Conservation (phyloP, 2,888 invertebrate genomes). For the Galerucella nymphaeae region DNA sequence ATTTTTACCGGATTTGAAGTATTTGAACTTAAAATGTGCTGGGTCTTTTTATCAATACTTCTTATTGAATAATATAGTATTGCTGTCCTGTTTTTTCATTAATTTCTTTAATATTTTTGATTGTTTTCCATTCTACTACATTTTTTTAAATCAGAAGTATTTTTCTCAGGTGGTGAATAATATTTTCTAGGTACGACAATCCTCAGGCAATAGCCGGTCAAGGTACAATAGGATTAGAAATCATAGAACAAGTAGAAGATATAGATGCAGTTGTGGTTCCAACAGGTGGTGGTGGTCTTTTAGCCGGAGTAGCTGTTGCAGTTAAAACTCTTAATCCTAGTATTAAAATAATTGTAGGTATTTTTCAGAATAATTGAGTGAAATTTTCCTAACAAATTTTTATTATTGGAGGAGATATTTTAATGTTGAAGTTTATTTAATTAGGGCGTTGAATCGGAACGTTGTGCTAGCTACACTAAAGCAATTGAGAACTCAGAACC, state of each 20-base stretch:
- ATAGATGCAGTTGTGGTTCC: constrained; percentile 89
- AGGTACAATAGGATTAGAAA: constrained; percentile 93
- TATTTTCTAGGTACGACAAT: constrained; percentile 82
- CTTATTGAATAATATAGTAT: no score
- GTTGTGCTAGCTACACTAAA: constrained; percentile 85
- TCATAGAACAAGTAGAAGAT: constrained; percentile 88
- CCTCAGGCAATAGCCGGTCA: constrained; percentile 96
- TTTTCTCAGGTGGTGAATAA: no score
- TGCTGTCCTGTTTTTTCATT: no score
- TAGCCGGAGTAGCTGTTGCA: constrained; percentile 91
- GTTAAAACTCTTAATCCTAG: constrained; percentile 87
- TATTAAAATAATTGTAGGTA: constrained; percentile 85
- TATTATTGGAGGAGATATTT: no score
- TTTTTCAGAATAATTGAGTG: not conserved
- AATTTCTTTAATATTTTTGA: no score
- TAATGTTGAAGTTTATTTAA: not conserved
- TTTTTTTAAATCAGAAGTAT: no score
- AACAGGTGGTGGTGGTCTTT: constrained; percentile 92
- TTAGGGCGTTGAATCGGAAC: constrained; percentile 90
- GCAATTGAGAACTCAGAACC: constrained; percentile 71
- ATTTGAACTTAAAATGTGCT: no score
- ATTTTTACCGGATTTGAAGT: no score
- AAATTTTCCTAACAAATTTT: not conserved
- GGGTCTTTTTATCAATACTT: no score
- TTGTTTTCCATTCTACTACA: no score